These are phyloP conservation scores for Pseudolaguvia tuberculata DNA, from an alignment of 2,113 vertebrate species.

Conservation along the genomic window DNA sequence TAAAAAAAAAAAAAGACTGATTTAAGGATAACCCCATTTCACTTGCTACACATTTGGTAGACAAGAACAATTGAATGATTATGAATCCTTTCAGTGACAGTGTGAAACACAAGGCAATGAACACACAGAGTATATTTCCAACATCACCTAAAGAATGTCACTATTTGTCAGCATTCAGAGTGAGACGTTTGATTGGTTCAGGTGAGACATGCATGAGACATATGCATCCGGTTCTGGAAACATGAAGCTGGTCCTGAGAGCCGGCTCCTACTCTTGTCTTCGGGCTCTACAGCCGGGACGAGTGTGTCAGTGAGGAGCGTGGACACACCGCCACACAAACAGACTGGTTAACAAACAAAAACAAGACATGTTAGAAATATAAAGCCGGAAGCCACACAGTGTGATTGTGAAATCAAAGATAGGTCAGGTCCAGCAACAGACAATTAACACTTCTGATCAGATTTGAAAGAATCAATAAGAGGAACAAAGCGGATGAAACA, in stretches of 20 bases:
- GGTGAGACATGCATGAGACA: slow-evolving; percentile 43
- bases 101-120: background rate
- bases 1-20: slow-evolving; percentile 51
- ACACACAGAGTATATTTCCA: slow-evolving; percentile 2
- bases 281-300: slow-evolving; percentile 43
- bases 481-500: too few species aligned
- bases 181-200: slow-evolving; percentile 34
- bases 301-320: slow-evolving; percentile 78
- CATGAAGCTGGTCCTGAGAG: slow-evolving; percentile 53
- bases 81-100: background rate
- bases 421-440: too few species aligned
- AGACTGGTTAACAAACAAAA: slow-evolving; percentile 68
- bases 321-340: slow-evolving; percentile 95
- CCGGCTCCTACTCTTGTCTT: slow-evolving; percentile 38
- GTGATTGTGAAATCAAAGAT: too few species aligned
- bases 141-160: background rate
- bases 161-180: slow-evolving; percentile 12
- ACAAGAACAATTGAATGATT: slow-evolving; percentile 29
- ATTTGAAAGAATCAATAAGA: too few species aligned
- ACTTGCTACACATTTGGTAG: slow-evolving; percentile 63
- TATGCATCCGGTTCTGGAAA: slow-evolving; percentile 62
- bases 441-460: too few species aligned
- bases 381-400: too few species aligned
- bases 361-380: background rate
- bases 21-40: slow-evolving; percentile 73